A percentile compares a stretch with the other conserved stretches of the same genome.
These are phyloP conservation scores for Scaptomyza graminum DNA, from an alignment of 1,140 invertebrate genomes.

Conservation along the genomic window DNA sequence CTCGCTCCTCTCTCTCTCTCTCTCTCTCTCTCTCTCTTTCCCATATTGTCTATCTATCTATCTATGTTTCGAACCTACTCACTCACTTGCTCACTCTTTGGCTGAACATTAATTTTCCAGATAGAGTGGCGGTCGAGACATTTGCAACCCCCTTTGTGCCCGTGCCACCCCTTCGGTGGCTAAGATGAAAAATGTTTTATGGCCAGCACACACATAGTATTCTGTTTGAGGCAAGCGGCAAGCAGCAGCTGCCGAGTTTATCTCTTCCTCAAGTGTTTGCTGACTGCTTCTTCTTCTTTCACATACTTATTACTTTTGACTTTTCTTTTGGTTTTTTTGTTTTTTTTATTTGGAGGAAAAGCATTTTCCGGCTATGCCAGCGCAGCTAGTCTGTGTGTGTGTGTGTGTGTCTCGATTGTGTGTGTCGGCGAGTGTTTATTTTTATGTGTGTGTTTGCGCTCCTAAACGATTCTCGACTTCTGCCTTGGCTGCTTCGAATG, in stretches of 20 bases:
- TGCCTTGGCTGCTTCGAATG: slow-evolving; percentile 37
- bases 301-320: slow-evolving; percentile 78
- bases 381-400: slow-evolving; percentile 17
- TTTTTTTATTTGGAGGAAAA: slow-evolving; percentile 69
- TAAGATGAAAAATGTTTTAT: slow-evolving; percentile 75
- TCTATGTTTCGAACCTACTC: not conserved
- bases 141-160: slow-evolving; percentile 68
- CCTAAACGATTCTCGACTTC: slow-evolving; percentile 69
- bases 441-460: slow-evolving; percentile 38
- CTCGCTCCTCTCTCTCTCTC: not conserved
- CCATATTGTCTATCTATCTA: not conserved
- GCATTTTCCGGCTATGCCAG: slow-evolving; percentile 61
- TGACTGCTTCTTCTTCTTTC: slow-evolving; percentile 51
- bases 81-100: slow-evolving; percentile 2
- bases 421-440: slow-evolving; percentile 20
- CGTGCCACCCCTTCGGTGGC: slow-evolving; percentile 35
- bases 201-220: slow-evolving; percentile 28
- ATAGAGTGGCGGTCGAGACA: slow-evolving; percentile 63
- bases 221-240: slow-evolving; percentile 17
- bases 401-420: slow-evolving; percentile 16
- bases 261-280: slow-evolving; percentile 53
- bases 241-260: slow-evolving; percentile 40
- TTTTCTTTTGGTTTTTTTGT: slow-evolving; percentile 45
- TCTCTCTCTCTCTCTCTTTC: not conserved
- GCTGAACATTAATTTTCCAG: slow-evolving; percentile 62